These are phyloP conservation scores for Cephus spinipes DNA, from an alignment of 2,888 invertebrate species.

Conservation along the genomic window DNA sequence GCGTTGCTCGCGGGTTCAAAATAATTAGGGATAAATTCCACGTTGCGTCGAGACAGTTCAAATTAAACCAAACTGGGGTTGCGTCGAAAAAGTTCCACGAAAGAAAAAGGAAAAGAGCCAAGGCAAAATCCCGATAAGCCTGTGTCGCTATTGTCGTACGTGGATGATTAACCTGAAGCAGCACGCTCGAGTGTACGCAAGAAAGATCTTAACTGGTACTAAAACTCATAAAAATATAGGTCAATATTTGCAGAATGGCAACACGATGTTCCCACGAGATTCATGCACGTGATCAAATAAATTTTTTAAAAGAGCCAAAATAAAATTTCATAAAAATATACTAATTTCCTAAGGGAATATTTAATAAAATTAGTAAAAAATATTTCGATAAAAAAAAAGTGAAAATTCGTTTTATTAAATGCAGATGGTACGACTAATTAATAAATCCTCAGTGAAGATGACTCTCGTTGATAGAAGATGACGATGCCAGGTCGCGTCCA, in stretches of 20 bases:
- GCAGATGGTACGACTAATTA: too few relatives aligned
- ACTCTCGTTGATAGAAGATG: not conserved
- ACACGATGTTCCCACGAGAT: not conserved
- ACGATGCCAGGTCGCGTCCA: not conserved
- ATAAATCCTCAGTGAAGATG: not conserved
- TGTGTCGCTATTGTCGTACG: not conserved
- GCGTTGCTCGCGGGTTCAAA: not conserved
- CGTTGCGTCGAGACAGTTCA: not conserved
- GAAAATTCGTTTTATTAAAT: accelerated
- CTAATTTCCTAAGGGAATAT: not conserved
- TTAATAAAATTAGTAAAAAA: too few relatives aligned
- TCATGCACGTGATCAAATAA: not conserved
- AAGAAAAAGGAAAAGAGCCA: not conserved
- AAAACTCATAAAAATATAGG: not conserved
- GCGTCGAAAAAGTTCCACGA: not conserved
- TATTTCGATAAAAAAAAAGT: too few relatives aligned
- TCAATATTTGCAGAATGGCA: not conserved
- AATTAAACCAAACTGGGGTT: not conserved
- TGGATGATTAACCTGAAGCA: not conserved
- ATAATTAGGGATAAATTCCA: not conserved
- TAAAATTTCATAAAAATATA: not conserved
- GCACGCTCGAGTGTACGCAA: not conserved
- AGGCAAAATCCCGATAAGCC: not conserved
- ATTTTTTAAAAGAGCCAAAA: not conserved
- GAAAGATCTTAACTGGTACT: not conserved